Conservation (phyloP, 35 echinoderm and acorn worm species). For the Patiria miniata region DNA sequence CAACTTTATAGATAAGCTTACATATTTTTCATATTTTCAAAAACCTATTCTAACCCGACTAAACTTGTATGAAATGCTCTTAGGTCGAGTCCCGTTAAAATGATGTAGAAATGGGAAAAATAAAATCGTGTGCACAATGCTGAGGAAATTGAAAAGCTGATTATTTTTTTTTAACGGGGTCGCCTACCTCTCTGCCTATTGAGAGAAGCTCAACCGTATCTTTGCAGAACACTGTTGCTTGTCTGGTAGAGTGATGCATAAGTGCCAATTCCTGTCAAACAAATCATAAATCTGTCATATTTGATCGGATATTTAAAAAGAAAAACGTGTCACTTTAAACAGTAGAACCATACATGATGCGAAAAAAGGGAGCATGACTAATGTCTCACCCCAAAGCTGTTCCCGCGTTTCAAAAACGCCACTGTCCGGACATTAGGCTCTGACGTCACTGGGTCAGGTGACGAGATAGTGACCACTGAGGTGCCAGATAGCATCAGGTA, state of each 20-base stretch:
- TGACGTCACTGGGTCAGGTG: slow-evolving; percentile 40
- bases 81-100: no score
- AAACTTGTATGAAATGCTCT: no score
- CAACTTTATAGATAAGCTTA: no score
- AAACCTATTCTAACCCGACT: no score
- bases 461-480: slow-evolving; percentile 68
- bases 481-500: slow-evolving; percentile 89
- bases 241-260: slow-evolving; percentile 52
- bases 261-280: slow-evolving; percentile 59
- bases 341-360: neutral
- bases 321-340: neutral
- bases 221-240: slow-evolving; percentile 56
- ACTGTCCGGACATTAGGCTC: slow-evolving; percentile 49
- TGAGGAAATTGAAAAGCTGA: no score
- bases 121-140: no score
- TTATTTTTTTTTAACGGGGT: no score
- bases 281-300: neutral
- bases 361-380: no score
- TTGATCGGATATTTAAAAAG: neutral
- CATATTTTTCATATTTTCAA: no score
- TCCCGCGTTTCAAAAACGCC: slow-evolving; percentile 73
- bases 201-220: slow-evolving; percentile 66
- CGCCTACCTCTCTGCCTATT: slow-evolving; percentile 79
- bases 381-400: slow-evolving; percentile 83
- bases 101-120: no score